phyloP scores from a whole-genome alignment of 2,888 invertebrate species.

The Idaea biselata region DNA sequence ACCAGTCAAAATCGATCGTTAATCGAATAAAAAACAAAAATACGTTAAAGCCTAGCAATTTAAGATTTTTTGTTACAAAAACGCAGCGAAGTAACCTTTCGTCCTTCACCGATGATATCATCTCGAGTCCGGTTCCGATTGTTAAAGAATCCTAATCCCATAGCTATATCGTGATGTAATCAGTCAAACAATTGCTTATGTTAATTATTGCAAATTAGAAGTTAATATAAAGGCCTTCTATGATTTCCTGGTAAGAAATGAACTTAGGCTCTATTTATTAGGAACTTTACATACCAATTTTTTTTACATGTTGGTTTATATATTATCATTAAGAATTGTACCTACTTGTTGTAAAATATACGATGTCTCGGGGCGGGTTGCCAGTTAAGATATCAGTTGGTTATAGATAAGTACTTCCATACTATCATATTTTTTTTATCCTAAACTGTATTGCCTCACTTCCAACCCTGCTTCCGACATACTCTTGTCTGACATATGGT shows the following conservation, averaged over 20 bases:
- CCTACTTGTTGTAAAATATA: no score
- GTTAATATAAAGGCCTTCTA: conserved; percentile 4
- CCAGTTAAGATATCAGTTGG: no score
- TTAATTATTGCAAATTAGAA: conserved; percentile 8
- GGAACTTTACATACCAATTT: no score
- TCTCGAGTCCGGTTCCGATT: conserved; percentile 35
- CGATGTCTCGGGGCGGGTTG: no score
- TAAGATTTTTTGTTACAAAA: neutral
- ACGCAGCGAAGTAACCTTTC: conserved; percentile 29
- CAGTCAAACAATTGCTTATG: conserved; percentile 12
- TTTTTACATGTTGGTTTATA: no score
- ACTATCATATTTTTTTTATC: neutral
- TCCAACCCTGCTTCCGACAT: neutral
- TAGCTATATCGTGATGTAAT: conserved; percentile 28
- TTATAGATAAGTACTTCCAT: no score
- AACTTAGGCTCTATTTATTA: no score
- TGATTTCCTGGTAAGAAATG: neutral
- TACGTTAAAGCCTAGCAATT: neutral
- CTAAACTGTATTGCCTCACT: neutral
- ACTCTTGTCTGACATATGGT: neutral
- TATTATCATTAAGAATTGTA: no score
- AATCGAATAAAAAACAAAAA: no score
- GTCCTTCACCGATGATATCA: conserved; percentile 38
- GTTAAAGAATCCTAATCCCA: conserved; percentile 24
- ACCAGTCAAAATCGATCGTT: no score